Evolutionary conservation across 2,888 invertebrate species (phyloP).

Genomic region (Harpalus rufipes): DNA sequence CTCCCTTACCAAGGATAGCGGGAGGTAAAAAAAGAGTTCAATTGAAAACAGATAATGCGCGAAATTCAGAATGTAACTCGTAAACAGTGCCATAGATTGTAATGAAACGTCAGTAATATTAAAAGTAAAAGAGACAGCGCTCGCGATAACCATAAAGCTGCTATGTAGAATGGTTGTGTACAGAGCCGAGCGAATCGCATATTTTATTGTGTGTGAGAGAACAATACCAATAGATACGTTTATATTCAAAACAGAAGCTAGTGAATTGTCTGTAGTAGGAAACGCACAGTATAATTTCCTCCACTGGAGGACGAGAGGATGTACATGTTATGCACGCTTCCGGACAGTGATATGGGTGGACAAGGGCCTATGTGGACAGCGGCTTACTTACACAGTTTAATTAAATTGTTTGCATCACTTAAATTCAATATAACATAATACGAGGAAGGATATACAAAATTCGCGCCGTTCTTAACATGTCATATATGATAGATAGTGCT

Average conservation of each 20-base stretch:
- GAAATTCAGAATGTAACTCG: neutral
- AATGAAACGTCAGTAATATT: constrained; percentile 29
- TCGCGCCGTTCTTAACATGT: too few species aligned
- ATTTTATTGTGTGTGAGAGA: constrained; percentile 44
- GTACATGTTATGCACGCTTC: constrained; percentile 32
- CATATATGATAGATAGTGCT: too few species aligned
- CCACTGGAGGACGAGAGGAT: constrained; percentile 7
- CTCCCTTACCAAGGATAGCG: too few species aligned
- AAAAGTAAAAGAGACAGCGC: constrained; percentile 22
- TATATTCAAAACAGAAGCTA: constrained; percentile 53
- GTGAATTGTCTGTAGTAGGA: constrained; percentile 29
- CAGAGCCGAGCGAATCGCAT: neutral
- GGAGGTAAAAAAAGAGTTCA: too few species aligned
- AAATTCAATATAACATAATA: neutral
- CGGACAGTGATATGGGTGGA: neutral
- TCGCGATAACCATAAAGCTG: constrained; percentile 25
- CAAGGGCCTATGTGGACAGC: neutral
- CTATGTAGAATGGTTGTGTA: neutral
- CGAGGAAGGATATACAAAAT: too few species aligned
- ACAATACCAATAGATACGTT: constrained; percentile 52
- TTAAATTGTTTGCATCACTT: neutral
- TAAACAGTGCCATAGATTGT: neutral
- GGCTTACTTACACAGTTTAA: neutral
- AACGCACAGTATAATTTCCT: constrained; percentile 44
- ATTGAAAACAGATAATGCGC: too few species aligned